Percentiles rank a stretch among this genome's conserved stretches.
phyloP scores from a whole-genome alignment of 2,888 invertebrate species.

The Rhingia rostrata region DNA sequence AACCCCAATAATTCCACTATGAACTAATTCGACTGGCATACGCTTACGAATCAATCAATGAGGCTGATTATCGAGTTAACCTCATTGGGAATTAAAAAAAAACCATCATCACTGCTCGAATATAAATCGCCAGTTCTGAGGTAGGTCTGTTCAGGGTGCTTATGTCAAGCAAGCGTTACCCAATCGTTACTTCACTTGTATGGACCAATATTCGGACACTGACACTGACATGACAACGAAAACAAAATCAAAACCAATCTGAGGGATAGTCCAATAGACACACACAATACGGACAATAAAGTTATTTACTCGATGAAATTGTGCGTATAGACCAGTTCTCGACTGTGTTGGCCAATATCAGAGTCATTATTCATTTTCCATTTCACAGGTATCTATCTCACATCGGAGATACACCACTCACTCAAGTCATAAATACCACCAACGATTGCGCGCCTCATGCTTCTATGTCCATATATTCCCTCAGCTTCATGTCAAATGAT shows the following conservation, averaged over 20 bases:
- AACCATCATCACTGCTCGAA: slow-evolving; percentile 39
- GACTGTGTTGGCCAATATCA: slow-evolving; percentile 34
- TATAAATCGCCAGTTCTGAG: slow-evolving; percentile 31
- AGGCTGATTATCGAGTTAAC: slow-evolving; percentile 45
- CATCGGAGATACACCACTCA: slow-evolving; percentile 46
- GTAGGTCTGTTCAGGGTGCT: slow-evolving; percentile 48
- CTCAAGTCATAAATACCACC: slow-evolving; percentile 68
- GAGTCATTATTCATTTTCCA: slow-evolving; percentile 63
- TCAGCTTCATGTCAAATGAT: slow-evolving; percentile 27
- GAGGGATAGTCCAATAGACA: slow-evolving; percentile 28
- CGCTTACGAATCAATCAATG: slow-evolving; percentile 71
- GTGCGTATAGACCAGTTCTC: slow-evolving; percentile 6
- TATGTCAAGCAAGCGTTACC: slow-evolving; percentile 44
- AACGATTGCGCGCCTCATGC: slow-evolving; percentile 38
- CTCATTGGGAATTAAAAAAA: slow-evolving; percentile 42
- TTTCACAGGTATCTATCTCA: slow-evolving; percentile 35
- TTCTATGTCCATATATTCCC: slow-evolving; percentile 34
- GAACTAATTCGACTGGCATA: slow-evolving; percentile 65
- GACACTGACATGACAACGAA: slow-evolving; percentile 12
- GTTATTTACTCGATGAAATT: slow-evolving; percentile 54
- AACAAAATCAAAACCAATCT: slow-evolving; percentile 8
- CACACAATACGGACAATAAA: slow-evolving; percentile 33
- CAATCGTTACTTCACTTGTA: slow-evolving; percentile 56
- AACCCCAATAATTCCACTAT: slow-evolving; percentile 61
- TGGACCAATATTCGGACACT: slow-evolving; percentile 23